Evolutionary conservation across 1,140 invertebrate genomes (phyloP).

Genomic region (Danaus plexippus): DNA sequence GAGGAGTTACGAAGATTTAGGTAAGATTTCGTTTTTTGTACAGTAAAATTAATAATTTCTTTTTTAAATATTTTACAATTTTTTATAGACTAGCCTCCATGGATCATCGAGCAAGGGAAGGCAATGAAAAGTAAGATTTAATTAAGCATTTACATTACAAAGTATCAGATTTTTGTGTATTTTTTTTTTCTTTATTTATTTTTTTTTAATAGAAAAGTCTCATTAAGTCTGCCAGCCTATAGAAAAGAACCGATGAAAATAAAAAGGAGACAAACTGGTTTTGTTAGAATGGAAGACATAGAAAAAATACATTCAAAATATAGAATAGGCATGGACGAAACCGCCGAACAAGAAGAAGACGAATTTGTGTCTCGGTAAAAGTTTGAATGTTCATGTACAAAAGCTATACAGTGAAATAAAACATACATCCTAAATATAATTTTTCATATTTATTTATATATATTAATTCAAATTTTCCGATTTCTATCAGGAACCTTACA

Average conservation of each 20-base stretch:
- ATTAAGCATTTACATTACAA: neutral
- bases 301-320: constrained; percentile 27
- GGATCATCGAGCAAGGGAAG: constrained; percentile 18
- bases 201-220: constrained; percentile 48
- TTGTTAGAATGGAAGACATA: constrained; percentile 34
- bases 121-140: constrained; percentile 26
- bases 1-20: constrained; percentile 36
- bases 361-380: constrained; percentile 24
- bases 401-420: no score
- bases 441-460: no score
- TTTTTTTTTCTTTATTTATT: constrained; percentile 26
- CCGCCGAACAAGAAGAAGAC: constrained; percentile 21
- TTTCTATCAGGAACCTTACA: no score
- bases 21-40: constrained; percentile 22
- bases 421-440: no score
- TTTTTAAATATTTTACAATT: constrained; percentile 9
- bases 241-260: constrained; percentile 30
- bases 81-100: constrained; percentile 28
- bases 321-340: constrained; percentile 13
- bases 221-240: constrained; percentile 28
- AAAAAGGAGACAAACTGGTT: constrained; percentile 48
- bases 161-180: constrained; percentile 3
- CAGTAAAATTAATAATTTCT: constrained; percentile 4
- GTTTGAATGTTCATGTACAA: neutral
- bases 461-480: no score